phyloP scores from a whole-genome alignment of 2,888 invertebrate species.

The Rhingia campestris region DNA sequence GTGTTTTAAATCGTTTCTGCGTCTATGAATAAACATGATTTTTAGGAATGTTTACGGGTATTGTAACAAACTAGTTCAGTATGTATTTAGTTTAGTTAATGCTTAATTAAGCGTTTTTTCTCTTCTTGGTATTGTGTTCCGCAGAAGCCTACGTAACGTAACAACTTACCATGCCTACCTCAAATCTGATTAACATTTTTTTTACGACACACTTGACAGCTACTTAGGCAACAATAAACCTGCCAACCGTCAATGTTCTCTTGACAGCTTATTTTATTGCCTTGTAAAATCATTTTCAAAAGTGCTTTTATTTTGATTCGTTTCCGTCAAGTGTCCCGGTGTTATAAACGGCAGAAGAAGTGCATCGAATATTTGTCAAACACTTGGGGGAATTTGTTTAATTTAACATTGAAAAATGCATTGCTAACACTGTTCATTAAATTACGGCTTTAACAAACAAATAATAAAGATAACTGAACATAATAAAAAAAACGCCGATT shows the following conservation, averaged over 20 bases:
- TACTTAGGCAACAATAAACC: constrained; percentile 23
- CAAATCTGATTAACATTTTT: too few relatives aligned
- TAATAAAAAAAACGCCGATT: background rate
- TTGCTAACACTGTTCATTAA: constrained; percentile 7
- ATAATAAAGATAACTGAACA: constrained; percentile 3
- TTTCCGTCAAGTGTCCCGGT: constrained; percentile 29
- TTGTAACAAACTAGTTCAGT: too few relatives aligned
- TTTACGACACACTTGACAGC: constrained; percentile 11
- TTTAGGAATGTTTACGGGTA: too few relatives aligned
- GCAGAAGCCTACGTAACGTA: too few relatives aligned
- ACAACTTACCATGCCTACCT: too few relatives aligned
- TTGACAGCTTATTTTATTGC: constrained; percentile 45
- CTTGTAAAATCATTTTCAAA: constrained; percentile 38
- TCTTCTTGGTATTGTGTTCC: too few relatives aligned
- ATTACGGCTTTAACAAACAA: constrained; percentile 21
- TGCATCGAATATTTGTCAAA: constrained; percentile 37
- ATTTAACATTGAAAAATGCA: constrained; percentile 31
- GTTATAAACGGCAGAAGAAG: constrained; percentile 1
- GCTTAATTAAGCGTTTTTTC: too few relatives aligned
- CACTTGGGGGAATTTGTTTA: constrained; percentile 42
- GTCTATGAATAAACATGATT: too few relatives aligned
- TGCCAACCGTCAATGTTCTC: background rate
- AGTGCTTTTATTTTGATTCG: constrained; percentile 39
- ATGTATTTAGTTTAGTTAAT: too few relatives aligned
- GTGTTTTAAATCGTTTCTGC: too few relatives aligned